Base-by-base conservation (phyloP, 1,140 invertebrate genomes). In the Kradibia gibbosae region DNA sequence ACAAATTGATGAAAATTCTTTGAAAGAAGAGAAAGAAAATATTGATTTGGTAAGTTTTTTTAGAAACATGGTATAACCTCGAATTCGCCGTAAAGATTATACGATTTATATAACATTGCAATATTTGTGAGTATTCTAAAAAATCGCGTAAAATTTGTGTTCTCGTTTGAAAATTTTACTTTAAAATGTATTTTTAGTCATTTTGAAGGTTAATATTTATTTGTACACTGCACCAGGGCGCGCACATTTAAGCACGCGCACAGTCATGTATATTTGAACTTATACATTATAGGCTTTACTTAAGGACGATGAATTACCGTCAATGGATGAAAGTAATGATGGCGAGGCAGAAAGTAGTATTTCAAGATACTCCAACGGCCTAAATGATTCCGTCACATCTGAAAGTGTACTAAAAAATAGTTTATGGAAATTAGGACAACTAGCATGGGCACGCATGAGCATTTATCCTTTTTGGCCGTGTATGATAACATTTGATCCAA, bases 381-480 rank as follows among this genome's bases (percentile, higher is more conserved):
- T 36, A 28, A 65, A 67, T 53, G 31, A 72, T 39, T 72, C 50
- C 3, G 22, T 75, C 0, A 70, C 75, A 50, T 73, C 53, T 8
- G 76, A 82, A 75, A 78, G 79, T 7, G 28, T 82, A 8, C 22
- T 83, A 8, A 45, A 76, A 13, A 80, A 50, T 55, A 73, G 82
- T 57, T 53, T 65, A 39, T 84, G 83, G 83, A 17, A 83, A 45
- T 13, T 81, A 92, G 95, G 95, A 28, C 94, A 95, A 86, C 84
- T 96, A 81, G 92, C 94, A 20, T 96, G 95, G 95, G 94, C 93
- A 3, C 92, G 94, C 86, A 93, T 96, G 83, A 92, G 93, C 3
- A 93, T 92, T 60, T 94, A 94, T 91, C 95, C 95, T 7, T 95
- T 94, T 89, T 96, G 95, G 95, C 95, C 95, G 10, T 94, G 94